Conservation (phyloP, 2,113 vertebrate genomes). For the Hepsetus odoe region DNA sequence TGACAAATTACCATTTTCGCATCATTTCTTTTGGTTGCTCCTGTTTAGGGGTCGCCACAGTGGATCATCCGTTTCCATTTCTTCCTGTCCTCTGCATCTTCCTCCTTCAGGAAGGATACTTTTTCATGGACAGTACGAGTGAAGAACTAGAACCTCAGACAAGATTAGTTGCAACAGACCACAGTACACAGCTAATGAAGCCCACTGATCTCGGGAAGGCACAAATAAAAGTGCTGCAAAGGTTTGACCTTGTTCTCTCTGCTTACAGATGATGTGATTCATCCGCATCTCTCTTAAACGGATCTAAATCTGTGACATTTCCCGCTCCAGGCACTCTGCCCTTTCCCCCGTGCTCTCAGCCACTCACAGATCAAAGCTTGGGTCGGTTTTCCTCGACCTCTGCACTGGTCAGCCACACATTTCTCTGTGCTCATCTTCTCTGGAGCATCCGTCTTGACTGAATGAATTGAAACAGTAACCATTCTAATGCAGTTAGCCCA, state of each 20-base stretch:
- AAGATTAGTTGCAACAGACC: neutral
- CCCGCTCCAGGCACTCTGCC: slow-evolving; percentile 32
- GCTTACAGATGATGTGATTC: slow-evolving; percentile 24
- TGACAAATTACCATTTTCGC: no score
- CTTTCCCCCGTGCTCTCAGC: slow-evolving; percentile 38
- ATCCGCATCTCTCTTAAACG: slow-evolving; percentile 38
- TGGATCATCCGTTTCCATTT: no score
- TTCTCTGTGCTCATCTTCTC: slow-evolving; percentile 28
- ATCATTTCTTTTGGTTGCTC: no score
- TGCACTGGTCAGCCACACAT: slow-evolving; percentile 45
- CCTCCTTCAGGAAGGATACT: neutral
- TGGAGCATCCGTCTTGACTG: slow-evolving; percentile 16
- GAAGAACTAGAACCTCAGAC: neutral
- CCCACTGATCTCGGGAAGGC: neutral
- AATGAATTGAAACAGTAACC: slow-evolving; percentile 18
- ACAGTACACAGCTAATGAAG: neutral
- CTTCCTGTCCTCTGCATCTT: no score
- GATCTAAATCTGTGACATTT: slow-evolving; percentile 53
- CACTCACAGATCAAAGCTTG: slow-evolving; percentile 38
- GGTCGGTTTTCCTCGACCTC: slow-evolving; percentile 29
- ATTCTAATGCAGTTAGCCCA: neutral
- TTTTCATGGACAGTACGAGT: no score
- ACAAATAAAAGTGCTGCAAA: neutral
- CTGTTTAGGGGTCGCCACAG: no score
- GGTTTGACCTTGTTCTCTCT: slow-evolving; percentile 24